Evolutionary conservation across 2,113 vertebrate genomes (phyloP), one percentile per base, ranked within the genome.

Genomic region (Thomomys bottae): DNA sequence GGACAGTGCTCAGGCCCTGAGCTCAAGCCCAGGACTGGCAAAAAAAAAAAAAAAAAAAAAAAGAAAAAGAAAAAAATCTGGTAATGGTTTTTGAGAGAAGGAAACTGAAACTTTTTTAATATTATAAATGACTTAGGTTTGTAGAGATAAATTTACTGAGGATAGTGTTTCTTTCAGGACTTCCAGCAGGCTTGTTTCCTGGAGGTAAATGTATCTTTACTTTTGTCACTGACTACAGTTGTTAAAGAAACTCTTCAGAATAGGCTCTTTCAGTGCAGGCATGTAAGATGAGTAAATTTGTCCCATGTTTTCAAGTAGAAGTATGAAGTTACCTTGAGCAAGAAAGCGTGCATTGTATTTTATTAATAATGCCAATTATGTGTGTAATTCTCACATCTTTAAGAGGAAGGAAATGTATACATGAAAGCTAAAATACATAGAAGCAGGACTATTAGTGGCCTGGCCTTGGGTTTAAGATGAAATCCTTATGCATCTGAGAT

Each of bases 181-280:
- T 49, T 17, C 8, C 63, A 73, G 38, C 36, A 57, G 49, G 75
- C 87, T 93, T 54, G 40, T 80, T 93, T 90, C 64, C 40, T 0
- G 7, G 30, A 66, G 36, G 42, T 49, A 80, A 82, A 82, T 24
- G n/a, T 3, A 9, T 87, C 38, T 73, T 83, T 87, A 73, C 67
- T 40, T 78, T 89, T 87, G n/a, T 32, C 57, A 86, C 0, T 32
- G 36, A 49, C 36, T 75, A 66, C 17, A 32, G 83, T 95, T 76
- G 57, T 79, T 84, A 68, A 84, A 59, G 49, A 84, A 82, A 76
- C 28, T 61, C 3, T 90, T 88, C 42, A 83, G 28, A 93, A 94
- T 88, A 79, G 77, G 26, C 34, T 83, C 91, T 93, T 96, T 96
- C 80, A 70, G 86, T 90, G 21, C 38, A 85, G 30, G 54, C 63